Percentiles rank a stretch among this genome's conserved stretches.
These are phyloP conservation scores for Phycodurus eques DNA, from an alignment of 2,113 vertebrate species.

Conservation along the genomic window DNA sequence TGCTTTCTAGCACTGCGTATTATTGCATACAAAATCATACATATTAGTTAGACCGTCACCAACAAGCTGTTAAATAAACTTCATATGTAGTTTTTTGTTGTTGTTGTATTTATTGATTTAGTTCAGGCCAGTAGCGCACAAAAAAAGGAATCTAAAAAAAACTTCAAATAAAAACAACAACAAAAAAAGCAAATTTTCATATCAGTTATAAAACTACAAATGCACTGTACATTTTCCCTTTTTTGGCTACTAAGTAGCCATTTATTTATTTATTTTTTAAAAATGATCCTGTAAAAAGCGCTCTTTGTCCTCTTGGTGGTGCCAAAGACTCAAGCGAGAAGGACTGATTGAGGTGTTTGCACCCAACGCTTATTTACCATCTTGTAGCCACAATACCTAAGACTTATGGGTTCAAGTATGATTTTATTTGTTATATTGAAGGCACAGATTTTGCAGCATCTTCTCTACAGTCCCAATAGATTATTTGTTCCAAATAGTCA, in stretches of 20 bases:
- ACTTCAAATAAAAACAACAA: not conserved
- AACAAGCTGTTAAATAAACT: too few species aligned
- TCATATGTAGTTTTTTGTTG: too few species aligned
- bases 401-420: slow-evolving; percentile 1
- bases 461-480: not conserved
- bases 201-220: not conserved
- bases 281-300: not conserved
- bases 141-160: not conserved
- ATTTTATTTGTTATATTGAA: slow-evolving; percentile 3
- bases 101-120: too few species aligned
- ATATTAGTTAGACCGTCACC: too few species aligned
- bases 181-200: not conserved
- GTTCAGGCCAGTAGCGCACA: not conserved
- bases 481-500: not conserved
- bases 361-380: not conserved
- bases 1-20: too few species aligned
- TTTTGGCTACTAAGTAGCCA: not conserved
- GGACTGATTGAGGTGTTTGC: not conserved
- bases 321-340: slow-evolving; percentile 41
- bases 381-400: not conserved
- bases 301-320: slow-evolving; percentile 53
- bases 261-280: not conserved
- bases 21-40: too few species aligned
- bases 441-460: slow-evolving; percentile 9
- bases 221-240: not conserved